Evolutionary conservation across 1,140 invertebrate genomes (phyloP), one percentile per base, ranked within the genome.

Genomic region (Drosophila pectinifera): DNA sequence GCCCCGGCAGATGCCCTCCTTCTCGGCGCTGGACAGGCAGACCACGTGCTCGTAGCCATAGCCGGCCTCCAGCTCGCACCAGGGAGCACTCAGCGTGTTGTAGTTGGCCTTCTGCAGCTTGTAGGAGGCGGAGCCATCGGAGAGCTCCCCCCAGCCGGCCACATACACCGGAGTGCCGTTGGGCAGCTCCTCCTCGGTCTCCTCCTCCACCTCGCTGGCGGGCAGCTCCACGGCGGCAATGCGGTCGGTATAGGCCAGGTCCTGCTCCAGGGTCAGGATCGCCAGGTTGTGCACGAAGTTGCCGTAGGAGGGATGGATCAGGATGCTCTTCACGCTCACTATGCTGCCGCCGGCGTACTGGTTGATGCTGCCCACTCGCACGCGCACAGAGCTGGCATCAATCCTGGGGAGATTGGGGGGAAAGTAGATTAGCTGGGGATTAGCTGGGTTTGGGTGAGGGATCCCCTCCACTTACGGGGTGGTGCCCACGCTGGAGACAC

Each of bases 231-330:
- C 83, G 5, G 73, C 74, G 16, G 91, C 80, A 6, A 94, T 83
- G 24, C 83, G 92, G 0, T 84, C 48, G 5, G 5, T 74, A 20
- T 90, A 93, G 16, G 18, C 24, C 18, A 94, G 58, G 0, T 77
- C 24, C 24, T 73, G 11, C 4, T 78, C 62, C 0, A 94, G 51
- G 5, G 79, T 82, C 22, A 94, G 55, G 1, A 94, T 59, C 8
- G 92, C 93, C 11, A 95, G 63, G 45, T 95, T 93, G 46, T 94
- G 93, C 31, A 78, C 2, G 0, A 93, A 62, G 1, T 90, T 63
- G 18, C 88, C 91, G 53, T 92, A 94, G 0, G 85, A 72, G 11
- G 85, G 28, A 56, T 95, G 94, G n/a, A 92, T 91, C 4, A 42
- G 1, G n/a, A 84, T 72, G 2, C 49, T 36, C 6, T 58, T 56